phyloP scores from a whole-genome alignment of 1,140 invertebrate species.

The Musca vetustissima region DNA sequence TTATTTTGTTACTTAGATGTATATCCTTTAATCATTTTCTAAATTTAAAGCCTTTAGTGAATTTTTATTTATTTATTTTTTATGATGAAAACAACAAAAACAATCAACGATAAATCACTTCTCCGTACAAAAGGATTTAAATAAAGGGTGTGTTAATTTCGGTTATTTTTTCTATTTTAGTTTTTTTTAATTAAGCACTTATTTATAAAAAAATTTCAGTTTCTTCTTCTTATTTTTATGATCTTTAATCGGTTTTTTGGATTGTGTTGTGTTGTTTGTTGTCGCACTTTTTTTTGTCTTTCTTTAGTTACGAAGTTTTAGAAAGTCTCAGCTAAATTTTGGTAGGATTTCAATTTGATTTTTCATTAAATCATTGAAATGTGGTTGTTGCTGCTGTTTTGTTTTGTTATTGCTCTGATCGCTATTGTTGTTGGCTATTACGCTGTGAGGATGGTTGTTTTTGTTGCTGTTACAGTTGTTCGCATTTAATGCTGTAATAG shows the following conservation, averaged over 20 bases:
- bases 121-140: too few species aligned
- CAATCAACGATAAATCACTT: neutral
- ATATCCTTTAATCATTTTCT: constrained; percentile 18
- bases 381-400: constrained; percentile 16
- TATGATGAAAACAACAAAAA: neutral
- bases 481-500: constrained; percentile 18
- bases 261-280: too few species aligned
- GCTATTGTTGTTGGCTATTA: constrained; percentile 34
- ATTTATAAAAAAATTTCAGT: too few species aligned
- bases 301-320: neutral
- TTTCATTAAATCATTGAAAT: constrained; percentile 1
- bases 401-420: constrained; percentile 26
- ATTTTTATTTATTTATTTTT: constrained; percentile 5
- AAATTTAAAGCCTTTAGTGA: constrained; percentile 20
- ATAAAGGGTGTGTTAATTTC: too few species aligned
- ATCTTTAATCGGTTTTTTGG: too few species aligned
- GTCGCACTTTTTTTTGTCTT: too few species aligned
- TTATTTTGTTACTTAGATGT: constrained; percentile 18
- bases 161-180: too few species aligned
- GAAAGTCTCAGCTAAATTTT: constrained; percentile 23
- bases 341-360: constrained; percentile 12
- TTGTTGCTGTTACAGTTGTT: constrained; percentile 29
- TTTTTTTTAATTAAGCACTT: too few species aligned
- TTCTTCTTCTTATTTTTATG: neutral
- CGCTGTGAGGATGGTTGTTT: too few species aligned